These are phyloP conservation scores for Oreotrochilus melanogaster DNA, from an alignment of 2,113 vertebrate species.

Conservation along the genomic window DNA sequence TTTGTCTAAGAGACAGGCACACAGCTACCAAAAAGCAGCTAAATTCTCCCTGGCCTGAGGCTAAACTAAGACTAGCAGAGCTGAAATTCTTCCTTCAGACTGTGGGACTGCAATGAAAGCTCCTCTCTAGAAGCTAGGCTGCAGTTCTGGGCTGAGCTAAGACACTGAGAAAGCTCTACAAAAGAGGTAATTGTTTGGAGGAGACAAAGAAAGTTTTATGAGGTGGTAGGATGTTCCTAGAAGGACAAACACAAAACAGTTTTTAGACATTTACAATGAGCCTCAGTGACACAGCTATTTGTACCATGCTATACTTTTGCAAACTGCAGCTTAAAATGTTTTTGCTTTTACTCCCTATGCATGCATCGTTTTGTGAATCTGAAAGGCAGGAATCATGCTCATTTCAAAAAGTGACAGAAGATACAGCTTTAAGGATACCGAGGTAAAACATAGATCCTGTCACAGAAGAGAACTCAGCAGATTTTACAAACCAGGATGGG, in stretches of 20 bases:
- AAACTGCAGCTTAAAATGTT: background rate
- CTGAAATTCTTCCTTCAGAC: background rate
- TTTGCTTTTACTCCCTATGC: background rate
- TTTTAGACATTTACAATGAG: background rate
- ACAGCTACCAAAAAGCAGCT: background rate
- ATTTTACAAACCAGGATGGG: background rate
- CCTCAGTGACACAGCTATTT: background rate
- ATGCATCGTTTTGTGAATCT: background rate
- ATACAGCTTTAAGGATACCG: background rate
- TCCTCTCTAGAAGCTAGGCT: background rate
- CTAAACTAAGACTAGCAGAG: background rate
- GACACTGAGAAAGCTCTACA: background rate
- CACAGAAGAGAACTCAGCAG: background rate
- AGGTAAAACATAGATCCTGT: background rate
- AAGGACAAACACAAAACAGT: background rate
- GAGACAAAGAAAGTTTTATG: background rate
- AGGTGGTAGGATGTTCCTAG: background rate
- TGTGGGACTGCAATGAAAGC: background rate
- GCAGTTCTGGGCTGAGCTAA: background rate
- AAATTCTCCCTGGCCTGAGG: background rate
- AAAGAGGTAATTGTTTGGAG: background rate
- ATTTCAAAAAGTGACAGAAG: background rate
- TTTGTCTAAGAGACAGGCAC: background rate
- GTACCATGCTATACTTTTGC: background rate
- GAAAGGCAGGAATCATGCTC: background rate